A percentile compares a stretch with the other conserved stretches of the same genome.
Conservation (phyloP, 2,113 vertebrate species). For the Tachysurus fulvidraco region DNA sequence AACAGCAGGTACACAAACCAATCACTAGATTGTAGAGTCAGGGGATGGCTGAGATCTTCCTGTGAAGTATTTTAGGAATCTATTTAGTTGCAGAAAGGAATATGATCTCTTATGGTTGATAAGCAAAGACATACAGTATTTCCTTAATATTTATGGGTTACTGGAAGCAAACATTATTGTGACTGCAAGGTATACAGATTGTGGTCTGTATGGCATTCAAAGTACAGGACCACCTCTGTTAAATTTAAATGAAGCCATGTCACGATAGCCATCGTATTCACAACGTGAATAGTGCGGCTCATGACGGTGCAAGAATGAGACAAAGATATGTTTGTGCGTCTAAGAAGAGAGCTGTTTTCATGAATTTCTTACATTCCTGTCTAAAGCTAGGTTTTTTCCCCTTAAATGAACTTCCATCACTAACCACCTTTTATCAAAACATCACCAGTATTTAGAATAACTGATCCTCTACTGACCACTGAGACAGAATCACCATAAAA, state of each 20-base stretch:
- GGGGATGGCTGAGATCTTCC: background rate
- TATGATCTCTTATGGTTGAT: conserved; percentile 18
- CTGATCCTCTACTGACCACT: background rate
- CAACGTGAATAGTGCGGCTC: background rate
- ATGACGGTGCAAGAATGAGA: background rate
- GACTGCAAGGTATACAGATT: background rate
- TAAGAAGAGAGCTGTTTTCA: background rate
- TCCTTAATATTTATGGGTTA: conserved; percentile 9
- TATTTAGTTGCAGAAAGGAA: conserved; percentile 9
- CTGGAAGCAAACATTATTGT: conserved; percentile 16
- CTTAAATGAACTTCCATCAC: background rate
- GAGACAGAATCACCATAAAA: background rate
- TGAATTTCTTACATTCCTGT: conserved; percentile 10
- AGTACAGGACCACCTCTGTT: conserved; percentile 38
- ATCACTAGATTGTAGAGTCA: conserved; percentile 18
- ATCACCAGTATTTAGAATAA: background rate
- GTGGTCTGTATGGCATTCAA: conserved; percentile 51
- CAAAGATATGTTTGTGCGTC: background rate
- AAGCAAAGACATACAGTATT: background rate
- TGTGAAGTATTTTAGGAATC: background rate
- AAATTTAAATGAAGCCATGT: conserved; percentile 29
- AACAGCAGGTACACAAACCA: background rate
- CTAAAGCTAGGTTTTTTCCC: background rate
- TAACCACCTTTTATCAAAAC: background rate
- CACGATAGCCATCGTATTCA: conserved; percentile 47